A percentile compares a stretch with the other conserved stretches of the same genome.
These are phyloP conservation scores for Eurystomus glaucurus DNA, from an alignment of 2,797 vertebrate species.

Conservation along the genomic window DNA sequence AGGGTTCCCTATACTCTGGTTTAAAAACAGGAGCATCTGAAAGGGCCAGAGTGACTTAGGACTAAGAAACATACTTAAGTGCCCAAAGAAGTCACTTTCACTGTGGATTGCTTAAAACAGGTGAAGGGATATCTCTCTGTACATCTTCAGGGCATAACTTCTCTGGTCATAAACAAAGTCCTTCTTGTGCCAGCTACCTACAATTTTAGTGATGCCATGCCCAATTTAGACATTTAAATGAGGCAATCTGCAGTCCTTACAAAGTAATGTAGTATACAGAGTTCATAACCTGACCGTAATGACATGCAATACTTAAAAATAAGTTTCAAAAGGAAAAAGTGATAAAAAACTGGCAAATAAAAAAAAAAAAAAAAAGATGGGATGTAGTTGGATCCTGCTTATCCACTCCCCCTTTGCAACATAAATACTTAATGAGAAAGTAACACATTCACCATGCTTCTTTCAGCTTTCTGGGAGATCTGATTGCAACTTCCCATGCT, in stretches of 20 bases:
- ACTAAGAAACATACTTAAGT: neutral
- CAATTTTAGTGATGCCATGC: neutral
- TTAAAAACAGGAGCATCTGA: neutral
- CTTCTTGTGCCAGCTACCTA: neutral
- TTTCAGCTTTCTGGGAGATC: neutral
- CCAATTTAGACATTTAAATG: neutral
- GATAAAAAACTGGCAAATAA: neutral
- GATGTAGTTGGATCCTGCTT: neutral
- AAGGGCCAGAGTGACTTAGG: neutral
- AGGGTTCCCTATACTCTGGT: neutral
- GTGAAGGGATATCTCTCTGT: neutral
- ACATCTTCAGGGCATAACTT: neutral
- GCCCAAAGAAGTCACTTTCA: accelerated
- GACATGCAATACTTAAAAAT: neutral
- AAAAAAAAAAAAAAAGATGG: neutral
- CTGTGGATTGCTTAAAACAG: neutral
- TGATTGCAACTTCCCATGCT: neutral
- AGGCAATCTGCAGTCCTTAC: neutral
- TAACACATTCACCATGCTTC: neutral
- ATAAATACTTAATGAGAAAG: neutral
- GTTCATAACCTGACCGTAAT: neutral
- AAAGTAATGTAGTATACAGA: neutral
- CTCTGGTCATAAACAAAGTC: neutral
- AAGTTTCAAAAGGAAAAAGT: neutral
- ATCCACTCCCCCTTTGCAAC: neutral